Base-by-base conservation (phyloP, 2,797 vertebrate species). In the Mormyrus hasselquistii region DNA sequence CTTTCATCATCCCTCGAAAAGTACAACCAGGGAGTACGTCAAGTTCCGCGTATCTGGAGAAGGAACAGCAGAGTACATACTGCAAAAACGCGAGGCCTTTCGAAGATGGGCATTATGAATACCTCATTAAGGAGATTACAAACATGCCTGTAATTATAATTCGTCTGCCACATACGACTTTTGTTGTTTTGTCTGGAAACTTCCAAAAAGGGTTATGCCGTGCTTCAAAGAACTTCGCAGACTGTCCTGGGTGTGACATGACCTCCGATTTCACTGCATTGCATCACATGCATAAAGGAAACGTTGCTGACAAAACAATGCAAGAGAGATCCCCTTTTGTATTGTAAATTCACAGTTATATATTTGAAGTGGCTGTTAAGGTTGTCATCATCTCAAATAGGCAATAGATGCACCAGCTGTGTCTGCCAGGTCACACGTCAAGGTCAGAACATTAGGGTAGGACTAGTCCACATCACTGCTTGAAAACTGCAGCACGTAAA, bases 301-400 rank as follows among this genome's bases (percentile, higher is more conserved):
- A 92, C 93, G 92, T 69, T 38, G 92, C 93, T 85, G 88, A 19
- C 55, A 89, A 91, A 91, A 91, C 89, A 93, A 93, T 94, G 93
- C 22, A 34, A 93, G 92, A 94, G 94, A 94, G 93, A 95, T 91
- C 93, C 92, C 93, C 93, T 93, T 94, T 93, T 93, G 93, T 93
- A 94, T 94, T 93, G 94, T 94, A 93, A 95, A 95, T 95, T 93
- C 89, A 92, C 57, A 90, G 91, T 92, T 90, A 84, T 52, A 89
- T 93, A 94, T 94, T 94, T 95, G 93, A 92, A 91, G 93, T 93
- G 94, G 94, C 94, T 95, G 94, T 95, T 95, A 93, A 94, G 93
- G 92, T 91, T 94, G 92, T 93, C 93, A 93, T 79, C 47, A 49
- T 88, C 94, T 94, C 93, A 93, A 94, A 89, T 92, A 92, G 94